Evolutionary conservation across 2,113 vertebrate species (phyloP).

Genomic region (Anser brachyrhynchus): DNA sequence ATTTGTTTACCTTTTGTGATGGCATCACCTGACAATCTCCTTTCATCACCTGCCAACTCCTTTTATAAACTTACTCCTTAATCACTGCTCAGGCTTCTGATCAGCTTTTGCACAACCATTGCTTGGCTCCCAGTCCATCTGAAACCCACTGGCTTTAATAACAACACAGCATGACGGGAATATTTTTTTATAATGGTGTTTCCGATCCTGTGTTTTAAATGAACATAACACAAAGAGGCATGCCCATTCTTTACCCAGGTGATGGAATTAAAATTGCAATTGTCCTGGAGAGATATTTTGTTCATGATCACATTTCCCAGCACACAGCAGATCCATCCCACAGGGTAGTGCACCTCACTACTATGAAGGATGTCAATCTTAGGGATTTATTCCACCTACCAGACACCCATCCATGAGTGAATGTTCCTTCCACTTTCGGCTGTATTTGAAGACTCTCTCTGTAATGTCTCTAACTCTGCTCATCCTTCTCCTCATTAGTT

Average conservation of each 20-base stretch:
- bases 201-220: background rate
- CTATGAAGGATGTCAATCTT: background rate
- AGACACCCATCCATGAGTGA: background rate
- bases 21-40: conserved; percentile 15
- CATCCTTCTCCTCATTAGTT: background rate
- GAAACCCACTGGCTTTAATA: background rate
- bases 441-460: background rate
- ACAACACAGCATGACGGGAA: background rate
- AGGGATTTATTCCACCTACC: background rate
- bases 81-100: background rate
- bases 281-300: background rate
- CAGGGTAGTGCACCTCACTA: background rate
- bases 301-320: background rate
- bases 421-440: background rate
- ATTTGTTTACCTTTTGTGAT: background rate
- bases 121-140: background rate
- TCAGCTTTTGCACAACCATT: background rate
- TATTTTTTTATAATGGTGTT: background rate
- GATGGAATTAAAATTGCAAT: background rate
- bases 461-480: background rate
- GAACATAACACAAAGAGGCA: background rate
- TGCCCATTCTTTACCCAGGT: background rate
- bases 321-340: background rate
- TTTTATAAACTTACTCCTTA: conserved; percentile 10
- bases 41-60: conserved; percentile 8